phyloP scores from a whole-genome alignment of 2,113 vertebrate species.

The Cyprinus carpio region DNA sequence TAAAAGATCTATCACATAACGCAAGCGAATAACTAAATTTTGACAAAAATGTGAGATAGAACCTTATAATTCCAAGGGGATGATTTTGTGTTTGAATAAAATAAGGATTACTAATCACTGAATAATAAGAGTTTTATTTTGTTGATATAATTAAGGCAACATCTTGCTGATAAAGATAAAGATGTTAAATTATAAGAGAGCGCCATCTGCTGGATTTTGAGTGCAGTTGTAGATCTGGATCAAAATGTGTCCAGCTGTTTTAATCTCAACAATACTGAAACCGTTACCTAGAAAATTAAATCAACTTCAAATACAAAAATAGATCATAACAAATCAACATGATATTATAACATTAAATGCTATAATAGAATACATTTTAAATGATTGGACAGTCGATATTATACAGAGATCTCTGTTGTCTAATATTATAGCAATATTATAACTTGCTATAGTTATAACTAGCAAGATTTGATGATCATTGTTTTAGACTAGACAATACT shows the following conservation, averaged over 20 bases:
- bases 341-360: neutral
- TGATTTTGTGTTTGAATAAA: neutral
- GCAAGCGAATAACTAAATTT: too few relatives aligned
- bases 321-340: neutral
- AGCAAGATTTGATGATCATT: neutral
- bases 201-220: constrained; percentile 23
- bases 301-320: neutral
- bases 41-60: too few relatives aligned
- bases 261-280: neutral
- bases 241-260: neutral
- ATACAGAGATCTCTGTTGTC: neutral
- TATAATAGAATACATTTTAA: neutral
- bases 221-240: neutral
- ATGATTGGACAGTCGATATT: neutral
- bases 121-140: neutral
- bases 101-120: neutral
- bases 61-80: too few relatives aligned
- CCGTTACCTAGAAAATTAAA: neutral
- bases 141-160: neutral
- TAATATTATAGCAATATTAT: too few relatives aligned
- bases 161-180: neutral
- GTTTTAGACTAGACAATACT: neutral
- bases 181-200: neutral
- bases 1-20: too few relatives aligned
- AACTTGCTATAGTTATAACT: too few relatives aligned